Conservation (phyloP, 2,113 vertebrate genomes). For the Solea senegalensis region DNA sequence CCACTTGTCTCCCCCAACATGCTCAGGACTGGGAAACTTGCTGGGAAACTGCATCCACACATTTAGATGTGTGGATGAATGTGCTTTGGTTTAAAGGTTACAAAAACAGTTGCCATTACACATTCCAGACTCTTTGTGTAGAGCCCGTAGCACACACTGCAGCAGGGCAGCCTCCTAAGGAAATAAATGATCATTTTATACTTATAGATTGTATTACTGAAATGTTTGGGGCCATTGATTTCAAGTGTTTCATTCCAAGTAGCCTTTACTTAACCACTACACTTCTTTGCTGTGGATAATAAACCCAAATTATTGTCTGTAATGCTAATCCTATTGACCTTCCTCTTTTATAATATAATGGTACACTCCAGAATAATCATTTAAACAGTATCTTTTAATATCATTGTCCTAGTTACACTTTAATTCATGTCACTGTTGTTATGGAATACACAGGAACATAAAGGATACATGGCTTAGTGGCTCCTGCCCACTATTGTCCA, state of each 20-base stretch:
- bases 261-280: background rate
- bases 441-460: no score
- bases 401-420: background rate
- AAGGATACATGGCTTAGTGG: no score
- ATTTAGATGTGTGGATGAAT: no score
- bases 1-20: no score
- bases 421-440: no score
- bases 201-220: slow-evolving; percentile 24
- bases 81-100: no score
- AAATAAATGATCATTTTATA: slow-evolving; percentile 3
- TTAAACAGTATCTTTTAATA: background rate
- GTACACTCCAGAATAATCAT: background rate
- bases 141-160: background rate
- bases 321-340: background rate
- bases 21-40: no score
- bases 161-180: background rate
- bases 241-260: slow-evolving; percentile 12
- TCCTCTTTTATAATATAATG: background rate
- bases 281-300: background rate
- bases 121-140: background rate
- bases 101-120: background rate
- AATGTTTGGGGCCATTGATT: slow-evolving; percentile 22
- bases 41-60: no score
- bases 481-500: no score
- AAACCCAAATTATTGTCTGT: background rate